Evolutionary conservation across 2,113 vertebrate genomes (phyloP).

Genomic region (Girardinichthys multiradiatus): DNA sequence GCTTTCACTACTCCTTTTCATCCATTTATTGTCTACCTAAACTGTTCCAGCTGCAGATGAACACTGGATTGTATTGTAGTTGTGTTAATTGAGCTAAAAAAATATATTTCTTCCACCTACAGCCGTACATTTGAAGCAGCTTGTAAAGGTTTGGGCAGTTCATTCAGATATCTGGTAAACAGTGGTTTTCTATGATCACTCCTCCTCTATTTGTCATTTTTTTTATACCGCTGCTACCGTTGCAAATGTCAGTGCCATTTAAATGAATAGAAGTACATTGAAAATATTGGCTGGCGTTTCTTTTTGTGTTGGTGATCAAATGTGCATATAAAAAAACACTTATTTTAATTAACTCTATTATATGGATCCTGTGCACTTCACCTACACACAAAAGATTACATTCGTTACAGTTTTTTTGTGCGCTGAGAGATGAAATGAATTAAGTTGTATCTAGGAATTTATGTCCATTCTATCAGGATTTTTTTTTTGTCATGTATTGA

Average conservation of each 20-base stretch:
- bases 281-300: not conserved
- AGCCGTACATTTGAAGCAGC: not conserved
- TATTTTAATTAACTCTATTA: not conserved
- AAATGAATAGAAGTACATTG: not conserved
- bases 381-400: not conserved
- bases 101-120: not conserved
- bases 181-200: not conserved
- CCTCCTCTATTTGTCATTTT: not conserved
- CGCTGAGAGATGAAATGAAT: not conserved
- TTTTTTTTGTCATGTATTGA: conserved; percentile 29
- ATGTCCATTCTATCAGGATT: not conserved
- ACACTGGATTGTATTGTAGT: too few relatives aligned
- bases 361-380: not conserved
- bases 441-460: not conserved
- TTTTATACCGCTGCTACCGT: not conserved
- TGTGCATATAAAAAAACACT: not conserved
- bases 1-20: not conserved
- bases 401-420: not conserved
- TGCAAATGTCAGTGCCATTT: not conserved
- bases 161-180: not conserved
- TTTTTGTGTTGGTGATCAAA: not conserved
- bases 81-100: not conserved
- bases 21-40: not conserved
- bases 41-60: not conserved
- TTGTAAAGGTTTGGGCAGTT: not conserved